Base-by-base conservation (phyloP, 1,140 invertebrate species). In the Conus betulinus region DNA sequence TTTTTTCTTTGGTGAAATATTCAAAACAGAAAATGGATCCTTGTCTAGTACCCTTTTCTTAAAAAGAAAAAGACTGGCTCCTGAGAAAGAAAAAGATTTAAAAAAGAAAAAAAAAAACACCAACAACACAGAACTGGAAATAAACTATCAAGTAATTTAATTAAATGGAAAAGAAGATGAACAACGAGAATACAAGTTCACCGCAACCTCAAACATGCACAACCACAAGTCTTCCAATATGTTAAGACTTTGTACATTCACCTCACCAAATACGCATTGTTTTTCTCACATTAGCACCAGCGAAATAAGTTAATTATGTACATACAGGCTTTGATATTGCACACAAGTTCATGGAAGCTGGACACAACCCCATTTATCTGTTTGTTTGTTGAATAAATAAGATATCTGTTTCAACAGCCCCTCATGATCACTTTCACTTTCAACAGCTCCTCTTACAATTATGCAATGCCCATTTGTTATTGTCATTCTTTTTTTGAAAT, bases 231-330 rank as follows among this genome's bases (percentile, higher is more conserved):
- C 11, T 78, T 78, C 25, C 76, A 78, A 17, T 74, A 51, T 51
- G 39, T 17, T 39, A 5, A 27, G 39, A 78, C 76, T 10, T 51
- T 78, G 8, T 51, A 39, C 11, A 10, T 39, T 39, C 76, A 78
- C 8, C 25, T 51, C 27, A 39, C 52, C 52, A 55, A 5, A 2
- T 5, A 55, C 6, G 20, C 23, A 71, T 7, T 0, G 6, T n/a
- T 71, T n/a, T 71, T 20, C 20, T 71, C 20, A 23, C 67, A 71
- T 20, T 84, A 84, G 82, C 82, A 84, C 82, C 82, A 52, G 52
- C 53, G 52, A 17, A 81, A 84, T 84, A 84, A 84, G 23, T 84
- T 84, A 84, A 79, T 55, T 63, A 84, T 84, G 52, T 83, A 83
- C 81, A 84, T n/a, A 83, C 71, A 23, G n/a, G 25, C 25, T 13